Base-by-base conservation (phyloP, 2,113 vertebrate genomes). In the Anthoscopus minutus region DNA sequence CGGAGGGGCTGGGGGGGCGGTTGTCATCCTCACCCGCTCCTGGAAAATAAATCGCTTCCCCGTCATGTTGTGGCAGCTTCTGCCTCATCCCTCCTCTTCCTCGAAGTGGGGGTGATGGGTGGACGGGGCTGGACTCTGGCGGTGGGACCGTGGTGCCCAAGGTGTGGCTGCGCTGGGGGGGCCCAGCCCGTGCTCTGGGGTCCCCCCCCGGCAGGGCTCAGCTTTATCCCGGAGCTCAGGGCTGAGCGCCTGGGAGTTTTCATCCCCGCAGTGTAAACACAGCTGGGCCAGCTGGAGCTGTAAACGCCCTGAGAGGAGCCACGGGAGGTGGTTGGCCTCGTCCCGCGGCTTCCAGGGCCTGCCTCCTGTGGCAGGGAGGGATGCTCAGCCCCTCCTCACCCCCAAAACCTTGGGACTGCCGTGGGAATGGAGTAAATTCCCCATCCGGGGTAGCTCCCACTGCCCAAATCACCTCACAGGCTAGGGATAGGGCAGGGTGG, bases 41-140 rank as follows among this genome's bases (percentile, higher is more conserved):
- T 89, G 84, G 78, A 91, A 96, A 97, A 97, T 67, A 93, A 96
- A 97, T 95, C 79, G 58, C 53, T 71, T 85, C 74, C 66, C 50
- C 23, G 0, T 89, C 58, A 2, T 61, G 45, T 89, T 21, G 37
- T 11, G 1, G 89, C 81, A 85, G 94, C 83, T 92, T 91, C 91
- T 90, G 62, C 86, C 86, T 56, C 84, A 33, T 44, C 83, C 60
- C 44, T 96, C 73, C 60, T 86, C 81, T 64, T 87, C 87, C 81
- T 71, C 42, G 0, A 1, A 6, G 47, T 2, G n/a, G 33, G 87
- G 84, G 66, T 40, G 38, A 12, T 0, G 37, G 48, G 3, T 7
- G 88, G 27, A 4, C 15, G 10, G 65, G 45, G 53, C 37, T 1
- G 66, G 31, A 1, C 9, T 33, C 71, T 3, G 13, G 54, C 60